phyloP scores from a whole-genome alignment of 2,797 vertebrate genomes.

The Sebastes matsubarae region DNA sequence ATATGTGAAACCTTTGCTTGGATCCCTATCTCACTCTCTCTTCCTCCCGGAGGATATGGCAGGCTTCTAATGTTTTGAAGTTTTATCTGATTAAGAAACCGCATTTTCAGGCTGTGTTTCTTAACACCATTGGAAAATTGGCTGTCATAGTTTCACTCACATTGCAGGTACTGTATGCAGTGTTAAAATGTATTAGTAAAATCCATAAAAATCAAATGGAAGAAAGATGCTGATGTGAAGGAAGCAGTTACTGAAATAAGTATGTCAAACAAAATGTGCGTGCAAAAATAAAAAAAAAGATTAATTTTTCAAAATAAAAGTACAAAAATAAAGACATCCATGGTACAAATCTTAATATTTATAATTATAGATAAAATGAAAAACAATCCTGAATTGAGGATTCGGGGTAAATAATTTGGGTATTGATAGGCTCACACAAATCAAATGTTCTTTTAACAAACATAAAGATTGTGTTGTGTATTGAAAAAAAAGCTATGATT shows the following conservation, averaged over 20 bases:
- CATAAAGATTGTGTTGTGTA: background rate
- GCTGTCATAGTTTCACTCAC: constrained; percentile 42
- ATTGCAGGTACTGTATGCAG: constrained; percentile 38
- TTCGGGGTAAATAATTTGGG: background rate
- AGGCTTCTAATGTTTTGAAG: constrained; percentile 64
- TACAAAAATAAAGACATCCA: background rate
- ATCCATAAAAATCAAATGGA: background rate
- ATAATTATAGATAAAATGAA: background rate
- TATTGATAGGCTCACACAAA: background rate
- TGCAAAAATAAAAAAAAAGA: background rate
- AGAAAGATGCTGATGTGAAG: background rate
- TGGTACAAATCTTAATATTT: background rate
- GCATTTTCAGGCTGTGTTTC: constrained; percentile 56
- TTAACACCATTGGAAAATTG: constrained; percentile 50
- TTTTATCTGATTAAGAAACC: constrained; percentile 75
- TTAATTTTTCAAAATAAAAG: background rate
- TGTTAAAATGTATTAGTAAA: constrained; percentile 31
- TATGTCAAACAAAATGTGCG: background rate
- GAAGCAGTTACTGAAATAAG: background rate
- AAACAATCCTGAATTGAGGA: background rate
- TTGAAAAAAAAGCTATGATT: background rate
- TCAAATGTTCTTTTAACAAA: background rate
- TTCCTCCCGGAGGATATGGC: constrained; percentile 51
- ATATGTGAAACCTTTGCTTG: constrained; percentile 52
- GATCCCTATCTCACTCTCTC: constrained; percentile 64